These are phyloP conservation scores for Spodoptera picta DNA, from an alignment of 2,888 invertebrate species.

Conservation along the genomic window DNA sequence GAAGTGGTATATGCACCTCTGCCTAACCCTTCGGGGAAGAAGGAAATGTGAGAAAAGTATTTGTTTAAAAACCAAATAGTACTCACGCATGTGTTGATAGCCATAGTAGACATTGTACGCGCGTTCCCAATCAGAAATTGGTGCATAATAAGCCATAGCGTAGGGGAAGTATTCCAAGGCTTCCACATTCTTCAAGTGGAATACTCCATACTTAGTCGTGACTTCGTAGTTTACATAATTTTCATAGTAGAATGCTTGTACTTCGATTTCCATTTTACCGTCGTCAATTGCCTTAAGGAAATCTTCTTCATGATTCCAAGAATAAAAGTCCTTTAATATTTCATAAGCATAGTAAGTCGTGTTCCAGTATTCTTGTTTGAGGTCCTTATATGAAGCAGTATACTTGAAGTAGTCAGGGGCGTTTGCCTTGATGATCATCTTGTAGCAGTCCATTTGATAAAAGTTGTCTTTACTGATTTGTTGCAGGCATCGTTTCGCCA, in stretches of 20 bases:
- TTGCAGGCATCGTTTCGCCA: conserved; percentile 83
- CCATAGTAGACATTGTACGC: conserved; percentile 71
- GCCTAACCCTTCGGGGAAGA: no score
- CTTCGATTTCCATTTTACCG: conserved; percentile 83
- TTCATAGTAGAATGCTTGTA: conserved; percentile 80
- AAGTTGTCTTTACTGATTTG: conserved; percentile 87
- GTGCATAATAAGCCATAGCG: conserved; percentile 73
- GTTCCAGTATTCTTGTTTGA: conserved; percentile 78
- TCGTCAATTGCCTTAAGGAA: conserved; percentile 72
- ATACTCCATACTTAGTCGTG: conserved; percentile 77
- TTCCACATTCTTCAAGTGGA: conserved; percentile 72
- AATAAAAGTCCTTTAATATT: conserved; percentile 67
- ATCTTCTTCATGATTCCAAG: conserved; percentile 82
- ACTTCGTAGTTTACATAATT: conserved; percentile 81
- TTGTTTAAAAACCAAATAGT: neutral
- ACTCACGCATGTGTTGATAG: conserved; percentile 89
- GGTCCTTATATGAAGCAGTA: conserved; percentile 83
- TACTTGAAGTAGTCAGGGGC: conserved; percentile 85
- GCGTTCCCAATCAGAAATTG: conserved; percentile 57
- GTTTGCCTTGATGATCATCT: conserved; percentile 86
- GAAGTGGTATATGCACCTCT: no score
- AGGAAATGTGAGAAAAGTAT: no score
- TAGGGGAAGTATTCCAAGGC: conserved; percentile 19
- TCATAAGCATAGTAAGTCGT: conserved; percentile 79
- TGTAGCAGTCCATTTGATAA: conserved; percentile 88